A percentile compares a stretch with the other conserved stretches of the same genome.
phyloP scores from a whole-genome alignment of 2,113 vertebrate species.

The Xyrauchen texanus region DNA sequence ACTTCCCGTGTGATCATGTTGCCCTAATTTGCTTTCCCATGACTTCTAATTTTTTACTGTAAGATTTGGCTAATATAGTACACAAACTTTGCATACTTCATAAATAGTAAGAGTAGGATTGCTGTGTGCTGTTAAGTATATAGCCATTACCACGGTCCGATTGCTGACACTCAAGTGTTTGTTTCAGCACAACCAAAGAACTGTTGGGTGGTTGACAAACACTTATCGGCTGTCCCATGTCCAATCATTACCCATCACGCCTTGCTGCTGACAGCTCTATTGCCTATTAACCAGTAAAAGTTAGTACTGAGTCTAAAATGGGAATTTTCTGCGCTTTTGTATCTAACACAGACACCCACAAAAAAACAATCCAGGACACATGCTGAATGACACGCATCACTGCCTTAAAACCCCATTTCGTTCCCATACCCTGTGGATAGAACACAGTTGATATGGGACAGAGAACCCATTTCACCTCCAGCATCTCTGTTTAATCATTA shows the following conservation, averaged over 20 bases:
- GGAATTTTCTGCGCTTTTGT: conserved; percentile 58
- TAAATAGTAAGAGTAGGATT: too few relatives aligned
- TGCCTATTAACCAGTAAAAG: conserved; percentile 69
- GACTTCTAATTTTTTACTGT: too few relatives aligned
- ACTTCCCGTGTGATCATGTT: too few relatives aligned
- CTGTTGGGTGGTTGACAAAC: too few relatives aligned
- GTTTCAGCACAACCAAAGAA: too few relatives aligned
- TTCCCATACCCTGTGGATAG: conserved; percentile 37
- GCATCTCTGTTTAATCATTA: conserved; percentile 29
- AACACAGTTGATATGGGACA: conserved; percentile 32
- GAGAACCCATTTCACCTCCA: conserved; percentile 35
- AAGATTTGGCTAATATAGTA: too few relatives aligned
- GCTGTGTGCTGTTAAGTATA: too few relatives aligned
- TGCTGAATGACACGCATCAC: conserved; percentile 58
- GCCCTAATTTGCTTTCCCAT: too few relatives aligned
- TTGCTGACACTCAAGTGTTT: too few relatives aligned
- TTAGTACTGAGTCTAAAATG: conserved; percentile 62
- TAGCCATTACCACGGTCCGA: too few relatives aligned
- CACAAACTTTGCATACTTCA: too few relatives aligned
- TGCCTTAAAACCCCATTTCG: conserved; percentile 56
- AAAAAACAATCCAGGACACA: conserved; percentile 39
- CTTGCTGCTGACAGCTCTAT: conserved; percentile 60
- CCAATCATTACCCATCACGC: conserved; percentile 57
- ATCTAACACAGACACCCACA: conserved; percentile 43
- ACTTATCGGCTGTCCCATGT: conserved; percentile 35